Conservation (phyloP, 2,797 vertebrate genomes). For the Sebastes iracundus region DNA sequence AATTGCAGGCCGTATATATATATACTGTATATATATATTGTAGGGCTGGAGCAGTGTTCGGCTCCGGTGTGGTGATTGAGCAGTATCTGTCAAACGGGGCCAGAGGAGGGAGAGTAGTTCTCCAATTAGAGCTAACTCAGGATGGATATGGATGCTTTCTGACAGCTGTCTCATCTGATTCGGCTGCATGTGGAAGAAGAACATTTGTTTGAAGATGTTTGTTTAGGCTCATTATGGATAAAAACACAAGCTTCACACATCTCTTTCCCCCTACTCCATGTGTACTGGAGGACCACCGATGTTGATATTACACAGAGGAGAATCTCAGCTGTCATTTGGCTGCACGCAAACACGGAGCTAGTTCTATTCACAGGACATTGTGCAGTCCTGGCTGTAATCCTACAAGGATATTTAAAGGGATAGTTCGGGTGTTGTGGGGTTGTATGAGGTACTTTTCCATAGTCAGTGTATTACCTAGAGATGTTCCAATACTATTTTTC, state of each 20-base stretch:
- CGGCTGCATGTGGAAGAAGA: conserved; percentile 58
- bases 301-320: conserved; percentile 16
- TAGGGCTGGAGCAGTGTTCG: conserved; percentile 37
- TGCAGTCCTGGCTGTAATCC: conserved; percentile 12
- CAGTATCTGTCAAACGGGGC: conserved; percentile 69
- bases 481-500: too few species aligned
- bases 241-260: conserved; percentile 47
- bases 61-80: conserved; percentile 65
- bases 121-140: conserved; percentile 80
- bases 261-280: conserved; percentile 27
- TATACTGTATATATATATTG: neutral
- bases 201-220: conserved; percentile 76
- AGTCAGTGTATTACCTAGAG: too few species aligned
- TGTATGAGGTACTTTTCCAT: too few species aligned
- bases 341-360: neutral
- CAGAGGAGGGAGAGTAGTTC: conserved; percentile 66
- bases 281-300: conserved; percentile 11
- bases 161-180: conserved; percentile 80
- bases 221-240: conserved; percentile 67
- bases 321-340: conserved; percentile 31
- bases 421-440: neutral
- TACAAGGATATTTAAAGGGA: neutral
- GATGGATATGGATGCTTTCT: conserved; percentile 76
- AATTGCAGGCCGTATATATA: conserved; percentile 22
- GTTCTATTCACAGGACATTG: conserved; percentile 1